Evolutionary conservation across 1,140 invertebrate species (phyloP).

Genomic region (Dermatophagoides farinae): DNA sequence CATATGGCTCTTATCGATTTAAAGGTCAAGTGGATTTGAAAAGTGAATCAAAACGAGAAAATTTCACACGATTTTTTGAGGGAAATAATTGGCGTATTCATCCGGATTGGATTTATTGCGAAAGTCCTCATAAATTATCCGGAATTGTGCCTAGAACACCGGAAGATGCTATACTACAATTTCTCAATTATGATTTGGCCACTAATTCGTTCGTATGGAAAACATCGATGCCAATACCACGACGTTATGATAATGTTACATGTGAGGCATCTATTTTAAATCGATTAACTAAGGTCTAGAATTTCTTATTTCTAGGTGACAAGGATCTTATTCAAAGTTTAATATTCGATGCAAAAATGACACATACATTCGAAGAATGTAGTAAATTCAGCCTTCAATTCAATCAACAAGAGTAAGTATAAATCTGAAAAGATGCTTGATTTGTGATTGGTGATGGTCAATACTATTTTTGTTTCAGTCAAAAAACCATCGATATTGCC

Average conservation of each 20-base stretch:
- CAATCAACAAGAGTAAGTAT: conserved; percentile 9
- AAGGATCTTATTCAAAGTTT: conserved; percentile 56
- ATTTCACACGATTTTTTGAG: conserved; percentile 37
- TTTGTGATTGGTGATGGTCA: neutral
- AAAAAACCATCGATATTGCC: conserved; percentile 61
- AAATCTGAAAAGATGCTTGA: too few relatives aligned
- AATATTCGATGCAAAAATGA: conserved; percentile 44
- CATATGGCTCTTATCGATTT: conserved; percentile 68
- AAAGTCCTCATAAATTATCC: conserved; percentile 14
- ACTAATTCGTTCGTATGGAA: conserved; percentile 17
- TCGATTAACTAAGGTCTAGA: neutral
- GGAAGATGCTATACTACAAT: conserved; percentile 16
- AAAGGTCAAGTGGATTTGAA: conserved; percentile 50
- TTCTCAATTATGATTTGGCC: conserved; percentile 14
- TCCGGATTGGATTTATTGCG: conserved; percentile 47
- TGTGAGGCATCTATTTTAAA: conserved; percentile 13
- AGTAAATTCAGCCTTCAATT: neutral
- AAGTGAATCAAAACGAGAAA: conserved; percentile 19
- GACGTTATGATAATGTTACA: conserved; percentile 17
- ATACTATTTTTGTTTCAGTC: conserved; percentile 34
- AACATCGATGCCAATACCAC: conserved; percentile 15
- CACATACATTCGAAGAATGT: conserved; percentile 15
- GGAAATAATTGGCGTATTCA: conserved; percentile 74
- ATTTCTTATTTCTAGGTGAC: conserved; percentile 38
- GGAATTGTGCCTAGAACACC: conserved; percentile 12